Percentiles rank a stretch among this genome's conserved stretches.
These are phyloP conservation scores for Tangara arthus DNA, from an alignment of 2,797 vertebrate genomes.

Conservation along the genomic window DNA sequence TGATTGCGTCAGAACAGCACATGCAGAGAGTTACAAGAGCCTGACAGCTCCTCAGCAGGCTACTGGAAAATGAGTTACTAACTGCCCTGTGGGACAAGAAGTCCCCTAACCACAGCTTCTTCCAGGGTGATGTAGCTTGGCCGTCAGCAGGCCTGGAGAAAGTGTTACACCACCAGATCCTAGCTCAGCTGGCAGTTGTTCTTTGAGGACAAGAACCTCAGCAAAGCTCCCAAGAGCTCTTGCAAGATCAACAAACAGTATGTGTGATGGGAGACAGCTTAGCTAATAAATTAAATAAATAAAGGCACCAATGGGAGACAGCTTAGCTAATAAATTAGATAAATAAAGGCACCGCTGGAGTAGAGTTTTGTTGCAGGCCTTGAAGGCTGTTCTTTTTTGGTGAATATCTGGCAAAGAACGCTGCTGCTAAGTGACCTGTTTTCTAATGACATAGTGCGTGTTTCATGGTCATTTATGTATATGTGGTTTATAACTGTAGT, in stretches of 20 bases:
- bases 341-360: background rate
- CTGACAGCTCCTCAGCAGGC: conserved; percentile 47
- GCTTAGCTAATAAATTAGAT: background rate
- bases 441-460: background rate
- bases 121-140: conserved; percentile 39
- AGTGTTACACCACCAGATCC: background rate
- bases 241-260: background rate
- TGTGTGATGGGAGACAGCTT: background rate
- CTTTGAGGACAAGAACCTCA: background rate
- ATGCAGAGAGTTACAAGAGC: conserved; percentile 23
- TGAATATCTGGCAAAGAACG: background rate
- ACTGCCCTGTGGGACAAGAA: background rate
- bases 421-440: background rate
- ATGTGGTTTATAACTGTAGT: background rate
- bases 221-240: background rate
- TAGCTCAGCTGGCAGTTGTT: background rate
- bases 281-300: background rate
- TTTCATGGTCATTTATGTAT: background rate
- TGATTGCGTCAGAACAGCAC: background rate
- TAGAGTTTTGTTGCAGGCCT: background rate
- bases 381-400: background rate
- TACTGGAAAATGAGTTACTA: conserved; percentile 49
- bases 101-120: conserved; percentile 24
- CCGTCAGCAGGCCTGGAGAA: background rate
- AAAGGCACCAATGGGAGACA: background rate